A percentile compares a stretch with the other conserved stretches of the same genome.
Conservation (phyloP, 2,113 vertebrate genomes). For the Parus major region DNA sequence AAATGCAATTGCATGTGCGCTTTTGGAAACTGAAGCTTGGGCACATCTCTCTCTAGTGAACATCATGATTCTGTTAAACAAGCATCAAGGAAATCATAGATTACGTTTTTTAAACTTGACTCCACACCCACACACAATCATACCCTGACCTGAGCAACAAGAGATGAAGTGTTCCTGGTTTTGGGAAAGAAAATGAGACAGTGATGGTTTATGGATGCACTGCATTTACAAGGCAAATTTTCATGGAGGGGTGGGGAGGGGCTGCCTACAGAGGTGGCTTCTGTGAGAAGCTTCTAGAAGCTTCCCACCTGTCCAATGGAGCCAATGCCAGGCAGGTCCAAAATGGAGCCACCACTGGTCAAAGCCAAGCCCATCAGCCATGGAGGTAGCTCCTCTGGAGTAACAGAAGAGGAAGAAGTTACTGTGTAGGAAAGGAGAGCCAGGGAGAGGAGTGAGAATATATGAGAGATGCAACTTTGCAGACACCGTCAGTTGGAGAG, state of each 20-base stretch:
- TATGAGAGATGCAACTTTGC: background rate
- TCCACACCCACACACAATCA: background rate
- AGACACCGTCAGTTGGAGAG: background rate
- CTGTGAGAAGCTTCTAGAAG: background rate
- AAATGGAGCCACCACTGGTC: fast-evolving
- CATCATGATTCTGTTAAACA: background rate
- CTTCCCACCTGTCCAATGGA: background rate
- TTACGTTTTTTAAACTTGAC: background rate
- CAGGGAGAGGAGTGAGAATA: background rate
- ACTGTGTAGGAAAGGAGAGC: background rate
- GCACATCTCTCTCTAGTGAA: background rate
- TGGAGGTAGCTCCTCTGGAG: background rate
- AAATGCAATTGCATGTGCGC: background rate
- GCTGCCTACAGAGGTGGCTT: background rate
- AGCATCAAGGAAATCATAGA: background rate
- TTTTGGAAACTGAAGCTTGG: background rate
- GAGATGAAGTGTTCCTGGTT: fast-evolving
- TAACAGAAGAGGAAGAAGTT: background rate
- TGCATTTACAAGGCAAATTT: background rate
- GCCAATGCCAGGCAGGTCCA: background rate
- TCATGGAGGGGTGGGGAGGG: fast-evolving
- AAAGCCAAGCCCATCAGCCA: background rate
- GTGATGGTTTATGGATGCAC: background rate
- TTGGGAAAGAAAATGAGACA: background rate
- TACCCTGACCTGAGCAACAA: background rate